Evolutionary conservation across 2,113 vertebrate species (phyloP).

Genomic region (Stigmatopora argus): DNA sequence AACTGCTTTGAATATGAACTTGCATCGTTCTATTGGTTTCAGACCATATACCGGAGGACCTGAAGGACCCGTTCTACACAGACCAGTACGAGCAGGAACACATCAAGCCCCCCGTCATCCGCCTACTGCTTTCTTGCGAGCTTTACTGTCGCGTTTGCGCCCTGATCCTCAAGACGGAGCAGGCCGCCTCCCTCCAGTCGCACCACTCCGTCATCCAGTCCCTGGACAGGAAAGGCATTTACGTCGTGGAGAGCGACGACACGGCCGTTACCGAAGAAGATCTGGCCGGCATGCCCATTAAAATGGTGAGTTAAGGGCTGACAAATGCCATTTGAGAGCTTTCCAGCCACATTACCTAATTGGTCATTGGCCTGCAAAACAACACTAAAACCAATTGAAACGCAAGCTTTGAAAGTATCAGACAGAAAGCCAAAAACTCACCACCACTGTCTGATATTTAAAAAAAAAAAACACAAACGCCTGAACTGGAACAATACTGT

Average conservation of each 20-base stretch:
- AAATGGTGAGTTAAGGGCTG: constrained; percentile 81
- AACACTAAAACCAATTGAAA: no score
- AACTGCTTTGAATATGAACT: background rate
- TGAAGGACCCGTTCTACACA: constrained; percentile 92
- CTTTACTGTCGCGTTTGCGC: constrained; percentile 91
- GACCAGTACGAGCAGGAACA: constrained; percentile 98
- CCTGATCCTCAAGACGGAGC: constrained; percentile 92
- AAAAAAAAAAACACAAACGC: no score
- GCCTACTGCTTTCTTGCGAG: constrained; percentile 86
- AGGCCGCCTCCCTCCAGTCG: constrained; percentile 85
- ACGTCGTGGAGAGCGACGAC: constrained; percentile 93
- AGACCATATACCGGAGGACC: constrained; percentile 94
- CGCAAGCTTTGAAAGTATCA: no score
- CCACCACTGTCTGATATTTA: no score
- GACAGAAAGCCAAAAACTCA: no score
- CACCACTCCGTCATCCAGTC: constrained; percentile 91
- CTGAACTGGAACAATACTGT: no score
- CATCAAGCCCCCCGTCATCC: constrained; percentile 91
- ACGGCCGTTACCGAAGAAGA: constrained; percentile 84
- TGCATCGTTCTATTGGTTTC: constrained; percentile 13
- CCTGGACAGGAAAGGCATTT: constrained; percentile 90
- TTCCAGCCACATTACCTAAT: no score
- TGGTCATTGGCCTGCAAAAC: no score
- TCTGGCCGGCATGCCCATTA: constrained; percentile 83
- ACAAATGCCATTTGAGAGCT: background rate